Evolutionary conservation across 1,140 invertebrate species (phyloP), one percentile per base, ranked within the genome.

Genomic region (Sinella curviseta): DNA sequence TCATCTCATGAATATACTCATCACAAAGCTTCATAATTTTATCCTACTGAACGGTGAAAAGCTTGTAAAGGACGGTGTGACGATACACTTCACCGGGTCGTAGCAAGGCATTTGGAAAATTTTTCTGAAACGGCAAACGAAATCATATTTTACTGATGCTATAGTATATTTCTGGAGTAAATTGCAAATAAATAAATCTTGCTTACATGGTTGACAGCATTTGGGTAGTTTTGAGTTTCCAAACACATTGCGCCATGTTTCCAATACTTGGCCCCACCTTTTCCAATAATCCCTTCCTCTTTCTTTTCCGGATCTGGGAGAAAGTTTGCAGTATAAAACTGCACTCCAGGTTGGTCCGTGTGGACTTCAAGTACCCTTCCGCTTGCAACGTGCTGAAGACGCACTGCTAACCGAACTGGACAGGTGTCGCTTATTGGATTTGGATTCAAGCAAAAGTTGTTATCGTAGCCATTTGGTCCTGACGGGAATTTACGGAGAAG

Each of bases 181-280:
- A 82, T 12, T 84, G 84, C 67, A 80, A 84, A 73, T 73, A 83
- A 17, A 81, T 81, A 8, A 33, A 31, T 39, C 87, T 87, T 88
- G 39, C 39, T 65, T 87, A 94, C 90, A 86, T 96, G 90, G 88
- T 98, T 95, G 0, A 97, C 87, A 16, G 95, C 93, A 88, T 98
- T 93, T 0, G 96, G 96, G 89, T 92, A 98, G 84, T 94, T 94
- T 87, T 98, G 96, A 0, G 96, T 95, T 87, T 98, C 95, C 39
- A 98, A 87, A 85, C 94, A 97, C 81, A 98, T 92, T 0, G 92
- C 94, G 0, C 91, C 92, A 82, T 97, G 94, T 81, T 91, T 91
- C 17, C 89, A 89, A 85, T 97, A 97, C 0, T 86, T 84, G 0
- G 87, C 87, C 16, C 91, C 91, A 0, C 87, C 86, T 88, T 97